Evolutionary conservation across 2,797 vertebrate species (phyloP).

Genomic region (Pseudochirops cupreus): DNA sequence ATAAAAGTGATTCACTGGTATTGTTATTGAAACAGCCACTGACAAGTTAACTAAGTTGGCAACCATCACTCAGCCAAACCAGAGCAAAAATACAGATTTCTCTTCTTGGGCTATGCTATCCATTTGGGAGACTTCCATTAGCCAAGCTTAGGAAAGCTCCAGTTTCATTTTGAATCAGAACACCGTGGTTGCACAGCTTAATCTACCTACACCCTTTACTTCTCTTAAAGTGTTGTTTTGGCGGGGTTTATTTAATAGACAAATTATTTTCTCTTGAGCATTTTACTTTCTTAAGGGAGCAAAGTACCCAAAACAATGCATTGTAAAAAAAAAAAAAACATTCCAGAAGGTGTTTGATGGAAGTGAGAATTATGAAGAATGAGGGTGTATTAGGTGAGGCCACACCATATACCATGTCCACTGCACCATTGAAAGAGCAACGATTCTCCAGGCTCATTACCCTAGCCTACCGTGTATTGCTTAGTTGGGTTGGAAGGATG

Average conservation of each 20-base stretch:
- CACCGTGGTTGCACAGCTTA: neutral
- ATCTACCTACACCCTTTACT: neutral
- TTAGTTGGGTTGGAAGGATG: neutral
- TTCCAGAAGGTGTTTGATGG: neutral
- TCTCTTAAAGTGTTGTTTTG: neutral
- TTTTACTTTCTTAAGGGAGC: neutral
- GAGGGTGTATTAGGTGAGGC: neutral
- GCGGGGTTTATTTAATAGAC: neutral
- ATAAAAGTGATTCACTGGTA: neutral
- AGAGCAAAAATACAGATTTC: neutral
- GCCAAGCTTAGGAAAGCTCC: neutral
- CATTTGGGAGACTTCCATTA: neutral
- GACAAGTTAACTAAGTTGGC: neutral
- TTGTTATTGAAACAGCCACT: neutral
- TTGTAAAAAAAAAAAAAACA: neutral
- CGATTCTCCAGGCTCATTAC: neutral
- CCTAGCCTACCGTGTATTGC: neutral
- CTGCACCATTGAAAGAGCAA: too few relatives aligned
- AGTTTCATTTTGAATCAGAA: neutral
- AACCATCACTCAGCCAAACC: neutral
- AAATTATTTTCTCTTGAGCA: neutral
- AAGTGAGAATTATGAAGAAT: constrained; percentile 36
- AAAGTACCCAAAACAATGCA: neutral
- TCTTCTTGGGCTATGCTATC: neutral
- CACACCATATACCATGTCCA: neutral